phyloP scores from a whole-genome alignment of 2,797 vertebrate species.

The Tangara arthus region DNA sequence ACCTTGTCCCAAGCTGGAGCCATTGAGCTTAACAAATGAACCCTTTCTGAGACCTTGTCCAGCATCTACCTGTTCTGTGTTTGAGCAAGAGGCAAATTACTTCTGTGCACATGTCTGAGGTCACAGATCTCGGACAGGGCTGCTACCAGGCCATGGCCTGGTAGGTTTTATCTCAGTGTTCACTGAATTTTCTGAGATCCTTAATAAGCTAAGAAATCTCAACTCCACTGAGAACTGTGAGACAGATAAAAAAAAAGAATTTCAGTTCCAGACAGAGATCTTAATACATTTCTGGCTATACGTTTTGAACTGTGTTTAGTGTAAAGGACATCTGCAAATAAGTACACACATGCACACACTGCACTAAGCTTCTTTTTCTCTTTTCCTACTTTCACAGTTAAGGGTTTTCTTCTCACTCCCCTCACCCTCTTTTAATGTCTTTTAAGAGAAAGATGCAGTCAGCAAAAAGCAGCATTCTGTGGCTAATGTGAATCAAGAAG shows the following conservation, averaged over 20 bases:
- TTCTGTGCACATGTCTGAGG: neutral
- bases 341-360: conserved; percentile 2
- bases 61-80: neutral
- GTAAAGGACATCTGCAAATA: conserved; percentile 54
- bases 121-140: neutral
- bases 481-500: conserved; percentile 66
- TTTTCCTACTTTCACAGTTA: conserved; percentile 56
- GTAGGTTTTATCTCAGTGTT: neutral
- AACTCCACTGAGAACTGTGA: conserved; percentile 34
- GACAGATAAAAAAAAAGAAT: neutral
- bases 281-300: conserved; percentile 39
- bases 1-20: neutral
- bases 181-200: neutral
- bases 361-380: conserved; percentile 55
- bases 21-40: neutral
- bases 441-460: conserved; percentile 61
- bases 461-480: conserved; percentile 60
- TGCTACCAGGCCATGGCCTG: neutral
- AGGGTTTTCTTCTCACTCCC: conserved; percentile 56
- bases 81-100: neutral
- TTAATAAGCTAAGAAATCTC: conserved; percentile 9
- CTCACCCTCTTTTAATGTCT: conserved; percentile 42
- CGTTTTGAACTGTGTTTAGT: conserved; percentile 25
- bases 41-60: neutral
- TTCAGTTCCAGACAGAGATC: conserved; percentile 10